Conservation (phyloP, 2,113 vertebrate genomes). For the Hirundichthys speculiger region DNA sequence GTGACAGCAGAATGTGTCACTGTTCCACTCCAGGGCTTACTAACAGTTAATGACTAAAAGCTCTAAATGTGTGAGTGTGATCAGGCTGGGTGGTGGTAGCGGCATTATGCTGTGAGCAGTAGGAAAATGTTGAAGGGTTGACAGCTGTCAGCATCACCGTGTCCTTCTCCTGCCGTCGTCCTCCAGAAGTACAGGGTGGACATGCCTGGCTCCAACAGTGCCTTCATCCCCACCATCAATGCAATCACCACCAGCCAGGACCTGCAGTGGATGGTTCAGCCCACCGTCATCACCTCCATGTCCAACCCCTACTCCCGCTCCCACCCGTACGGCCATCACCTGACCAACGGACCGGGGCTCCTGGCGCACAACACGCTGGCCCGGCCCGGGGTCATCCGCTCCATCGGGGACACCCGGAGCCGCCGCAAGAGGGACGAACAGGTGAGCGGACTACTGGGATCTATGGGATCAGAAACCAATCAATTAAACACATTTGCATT, state of each 20-base stretch:
- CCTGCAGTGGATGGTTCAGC: conserved; percentile 99
- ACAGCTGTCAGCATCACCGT: not conserved
- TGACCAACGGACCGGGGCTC: conserved; percentile 87
- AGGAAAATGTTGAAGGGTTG: no score
- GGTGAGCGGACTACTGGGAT: conserved; percentile 71
- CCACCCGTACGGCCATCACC: conserved; percentile 90
- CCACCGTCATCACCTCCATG: conserved; percentile 99
- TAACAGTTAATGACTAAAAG: conserved; percentile 45
- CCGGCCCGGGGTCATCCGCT: conserved; percentile 95
- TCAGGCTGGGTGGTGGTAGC: conserved; percentile 42
- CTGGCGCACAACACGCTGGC: conserved; percentile 89
- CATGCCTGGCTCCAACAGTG: conserved; percentile 98
- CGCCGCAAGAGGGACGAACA: conserved; percentile 95
- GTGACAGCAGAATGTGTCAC: conserved; percentile 77
- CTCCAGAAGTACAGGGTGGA: conserved; percentile 95
- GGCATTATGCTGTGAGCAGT: conserved; percentile 17
- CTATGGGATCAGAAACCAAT: no score
- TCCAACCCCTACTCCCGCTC: conserved; percentile 94
- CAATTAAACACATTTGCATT: no score
- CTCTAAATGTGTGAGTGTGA: conserved; percentile 58
- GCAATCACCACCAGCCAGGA: conserved; percentile 99
- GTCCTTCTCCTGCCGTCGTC: conserved; percentile 5
- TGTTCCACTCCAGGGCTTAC: conserved; percentile 66
- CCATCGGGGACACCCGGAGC: conserved; percentile 91
- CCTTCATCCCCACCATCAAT: conserved; percentile 99